Base-by-base conservation (phyloP, 2,888 invertebrate genomes). In the Clostera curtula region DNA sequence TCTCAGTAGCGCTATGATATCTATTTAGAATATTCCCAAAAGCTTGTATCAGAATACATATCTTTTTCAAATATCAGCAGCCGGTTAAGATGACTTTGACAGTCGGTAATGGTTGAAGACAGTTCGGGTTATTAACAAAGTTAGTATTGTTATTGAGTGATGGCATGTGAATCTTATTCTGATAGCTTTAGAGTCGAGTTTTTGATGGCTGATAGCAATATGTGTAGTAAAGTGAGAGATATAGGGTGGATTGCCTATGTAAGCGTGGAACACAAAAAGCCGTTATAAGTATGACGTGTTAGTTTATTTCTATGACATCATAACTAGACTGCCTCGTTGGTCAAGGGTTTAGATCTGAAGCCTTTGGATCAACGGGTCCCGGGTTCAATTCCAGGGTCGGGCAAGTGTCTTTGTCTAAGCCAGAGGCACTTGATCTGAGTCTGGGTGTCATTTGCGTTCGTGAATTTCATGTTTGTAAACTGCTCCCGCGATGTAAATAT, bases 81-180 rank as follows among this genome's bases (percentile, higher is more conserved):
- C 34, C 40, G 36, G 45, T 43, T 41, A 39, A 55, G 58, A 64
- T 62, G 61, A 62, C 57, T 64, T 55, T 53, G 53, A 49, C 59
- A 60, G 52, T 60, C 61, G 45, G 56, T 64, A 63, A 64, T 53
- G 60, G 54, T 25, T 36, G 50, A 46, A 60, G 56, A 57, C 60
- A 54, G 59, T 58, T 55, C 48, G 24, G 45, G 54, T 56, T 58
- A 56, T 53, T 49, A 53, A 55, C 58, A 57, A 51, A 52, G 12
- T 30, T 49, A 43, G 12, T 12, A 5, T 12, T 38, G 30, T 32
- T 18, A 26, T 5, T 27, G 28, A 15, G 10, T 21, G 31, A 29
- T 11, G 19, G 26, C 15, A 27, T 22, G 14, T 19, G 13, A 4
- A 11, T 7, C 27, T 48, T 46, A 27, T 40, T 28, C 2, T 1